Conservation (phyloP, 2,888 invertebrate species). For the Hylaea fasciaria region DNA sequence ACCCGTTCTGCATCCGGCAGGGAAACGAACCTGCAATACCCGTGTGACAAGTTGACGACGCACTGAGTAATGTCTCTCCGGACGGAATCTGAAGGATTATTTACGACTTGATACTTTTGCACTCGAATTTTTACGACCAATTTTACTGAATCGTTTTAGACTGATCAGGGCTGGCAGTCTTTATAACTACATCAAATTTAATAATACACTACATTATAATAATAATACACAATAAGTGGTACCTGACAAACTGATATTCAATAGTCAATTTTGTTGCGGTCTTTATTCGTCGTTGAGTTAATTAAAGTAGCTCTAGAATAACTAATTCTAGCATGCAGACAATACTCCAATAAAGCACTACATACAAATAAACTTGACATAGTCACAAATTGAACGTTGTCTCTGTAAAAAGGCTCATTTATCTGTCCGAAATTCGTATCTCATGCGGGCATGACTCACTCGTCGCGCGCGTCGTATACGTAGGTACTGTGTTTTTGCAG, state of each 20-base stretch:
- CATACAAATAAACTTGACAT: constrained; percentile 8
- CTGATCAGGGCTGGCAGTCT: no score
- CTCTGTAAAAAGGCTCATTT: constrained; percentile 47
- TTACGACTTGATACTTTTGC: not conserved
- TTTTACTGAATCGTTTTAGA: not conserved
- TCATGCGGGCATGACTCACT: constrained; percentile 56
- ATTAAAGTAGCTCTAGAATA: not conserved
- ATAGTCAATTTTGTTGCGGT: no score
- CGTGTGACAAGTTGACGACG: constrained; percentile 51
- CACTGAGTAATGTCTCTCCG: constrained; percentile 56
- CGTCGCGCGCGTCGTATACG: constrained; percentile 38
- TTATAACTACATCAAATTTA: no score
- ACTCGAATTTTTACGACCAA: not conserved
- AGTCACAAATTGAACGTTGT: constrained; percentile 29
- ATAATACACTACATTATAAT: no score
- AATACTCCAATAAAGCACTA: not conserved
- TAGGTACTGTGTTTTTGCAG: constrained; percentile 51
- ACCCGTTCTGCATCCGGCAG: constrained; percentile 63
- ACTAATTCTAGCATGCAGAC: not conserved
- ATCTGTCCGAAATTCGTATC: constrained; percentile 52
- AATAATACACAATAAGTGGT: no score
- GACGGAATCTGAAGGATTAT: constrained; percentile 40
- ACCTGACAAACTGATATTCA: no score
- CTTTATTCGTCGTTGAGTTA: no score
- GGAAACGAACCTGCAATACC: constrained; percentile 68